Conservation (phyloP, 2,888 invertebrate genomes). For the Lepidocyrtoides sp. region DNA sequence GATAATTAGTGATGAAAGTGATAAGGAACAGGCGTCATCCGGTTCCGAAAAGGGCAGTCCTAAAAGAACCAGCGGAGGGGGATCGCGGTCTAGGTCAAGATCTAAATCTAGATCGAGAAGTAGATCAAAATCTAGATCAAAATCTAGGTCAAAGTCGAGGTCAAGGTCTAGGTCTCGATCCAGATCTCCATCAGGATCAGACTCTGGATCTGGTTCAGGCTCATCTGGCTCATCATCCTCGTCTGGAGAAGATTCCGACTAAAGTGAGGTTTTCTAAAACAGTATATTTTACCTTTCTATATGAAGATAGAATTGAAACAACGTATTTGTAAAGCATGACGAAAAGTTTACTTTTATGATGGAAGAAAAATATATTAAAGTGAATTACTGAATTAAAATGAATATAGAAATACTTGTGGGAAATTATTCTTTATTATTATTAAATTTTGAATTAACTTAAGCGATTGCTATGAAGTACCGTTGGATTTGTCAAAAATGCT, state of each 20-base stretch:
- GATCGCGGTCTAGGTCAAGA: slow-evolving; percentile 84
- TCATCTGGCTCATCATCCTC: slow-evolving; percentile 61
- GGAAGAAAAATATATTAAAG: neutral
- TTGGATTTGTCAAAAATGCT: slow-evolving; percentile 79
- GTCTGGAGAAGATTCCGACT: slow-evolving; percentile 68
- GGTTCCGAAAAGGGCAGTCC: slow-evolving; percentile 69
- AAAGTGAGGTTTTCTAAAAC: neutral
- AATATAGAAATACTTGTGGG: neutral
- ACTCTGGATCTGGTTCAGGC: slow-evolving; percentile 76
- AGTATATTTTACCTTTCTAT: neutral
- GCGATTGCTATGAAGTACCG: slow-evolving; percentile 73
- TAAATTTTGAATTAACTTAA: slow-evolving; percentile 18
- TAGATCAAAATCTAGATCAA: slow-evolving; percentile 73
- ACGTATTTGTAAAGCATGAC: neutral
- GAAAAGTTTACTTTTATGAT: neutral
- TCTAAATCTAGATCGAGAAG: slow-evolving; percentile 68
- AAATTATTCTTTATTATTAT: slow-evolving; percentile 25
- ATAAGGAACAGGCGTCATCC: slow-evolving; percentile 73
- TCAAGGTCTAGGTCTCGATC: slow-evolving; percentile 84
- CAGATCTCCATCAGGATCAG: slow-evolving; percentile 74
- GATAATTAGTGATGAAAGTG: slow-evolving; percentile 75
- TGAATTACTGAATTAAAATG: neutral
- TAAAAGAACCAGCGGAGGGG: slow-evolving; percentile 71
- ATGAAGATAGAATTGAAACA: neutral
- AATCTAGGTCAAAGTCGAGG: slow-evolving; percentile 56